Conservation (phyloP, 1,140 invertebrate genomes). For the Aphaenogaster floridana region DNA sequence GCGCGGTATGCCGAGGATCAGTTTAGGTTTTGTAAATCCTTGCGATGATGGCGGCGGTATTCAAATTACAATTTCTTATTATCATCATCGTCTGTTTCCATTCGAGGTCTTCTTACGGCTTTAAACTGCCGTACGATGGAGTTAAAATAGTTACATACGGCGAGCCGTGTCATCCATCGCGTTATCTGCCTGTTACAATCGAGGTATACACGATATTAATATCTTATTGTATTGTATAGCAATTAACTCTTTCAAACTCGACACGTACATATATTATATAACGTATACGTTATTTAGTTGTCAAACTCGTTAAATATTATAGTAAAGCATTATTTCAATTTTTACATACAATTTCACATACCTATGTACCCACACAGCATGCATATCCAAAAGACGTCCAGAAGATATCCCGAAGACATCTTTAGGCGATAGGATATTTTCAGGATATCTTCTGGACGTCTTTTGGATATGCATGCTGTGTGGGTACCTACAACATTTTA, state of each 20-base stretch:
- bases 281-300: neutral
- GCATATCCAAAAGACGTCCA: no score
- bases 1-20: neutral
- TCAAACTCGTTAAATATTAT: neutral
- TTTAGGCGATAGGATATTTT: no score
- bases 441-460: no score
- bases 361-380: no score
- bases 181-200: slow-evolving; percentile 67
- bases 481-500: neutral
- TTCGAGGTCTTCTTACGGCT: slow-evolving; percentile 1
- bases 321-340: neutral
- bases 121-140: neutral
- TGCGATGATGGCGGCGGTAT: neutral
- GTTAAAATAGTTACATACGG: slow-evolving; percentile 57
- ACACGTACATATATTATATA: neutral
- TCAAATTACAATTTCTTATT: slow-evolving; percentile 17
- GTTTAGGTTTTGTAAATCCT: slow-evolving; percentile 28
- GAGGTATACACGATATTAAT: slow-evolving; percentile 55
- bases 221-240: neutral
- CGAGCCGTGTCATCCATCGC: slow-evolving; percentile 48
- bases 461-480: no score
- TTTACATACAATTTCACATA: neutral
- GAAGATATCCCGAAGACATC: no score
- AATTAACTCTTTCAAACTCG: neutral
- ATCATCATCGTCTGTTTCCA: neutral